Conservation (phyloP, 1,140 invertebrate species). For the Camponotus floridanus region DNA sequence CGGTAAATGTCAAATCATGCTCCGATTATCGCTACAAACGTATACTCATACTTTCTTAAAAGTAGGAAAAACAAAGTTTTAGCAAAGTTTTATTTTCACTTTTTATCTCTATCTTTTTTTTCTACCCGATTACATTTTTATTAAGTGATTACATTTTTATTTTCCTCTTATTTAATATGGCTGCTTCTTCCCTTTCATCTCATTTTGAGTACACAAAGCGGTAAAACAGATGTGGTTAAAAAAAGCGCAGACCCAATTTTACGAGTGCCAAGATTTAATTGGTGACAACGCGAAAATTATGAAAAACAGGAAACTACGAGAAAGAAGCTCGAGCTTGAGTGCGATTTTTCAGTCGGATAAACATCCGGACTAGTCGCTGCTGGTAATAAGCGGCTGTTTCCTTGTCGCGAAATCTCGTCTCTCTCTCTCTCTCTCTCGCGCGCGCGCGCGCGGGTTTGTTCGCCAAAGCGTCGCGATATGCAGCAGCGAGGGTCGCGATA, state of each 20-base stretch:
- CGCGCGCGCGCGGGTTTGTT: not conserved
- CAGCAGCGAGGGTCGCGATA: conserved; percentile 11
- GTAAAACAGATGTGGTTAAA: not conserved
- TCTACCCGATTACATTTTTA: not conserved
- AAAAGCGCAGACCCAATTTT: conserved; percentile 34
- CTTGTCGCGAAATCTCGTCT: conserved; percentile 46
- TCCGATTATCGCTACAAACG: conserved; percentile 21
- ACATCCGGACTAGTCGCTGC: conserved; percentile 39
- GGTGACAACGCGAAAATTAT: conserved; percentile 51
- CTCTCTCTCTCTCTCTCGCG: not conserved
- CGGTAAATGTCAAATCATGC: conserved; percentile 26
- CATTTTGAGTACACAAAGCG: conserved; percentile 3
- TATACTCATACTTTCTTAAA: not conserved
- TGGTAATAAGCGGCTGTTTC: conserved; percentile 55
- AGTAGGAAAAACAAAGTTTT: not conserved
- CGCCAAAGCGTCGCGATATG: conserved; percentile 26
- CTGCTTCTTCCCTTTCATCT: not conserved
- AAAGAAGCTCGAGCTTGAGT: conserved; percentile 21
- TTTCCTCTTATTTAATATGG: not conserved
- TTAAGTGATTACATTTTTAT: not conserved
- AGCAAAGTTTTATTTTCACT: not conserved
- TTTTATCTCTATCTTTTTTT: not conserved
- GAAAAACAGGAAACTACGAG: conserved; percentile 52
- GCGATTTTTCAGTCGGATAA: conserved; percentile 58
- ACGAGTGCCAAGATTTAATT: conserved; percentile 56